Base-by-base conservation (phyloP, 2,797 vertebrate genomes). In the Sternarchorhynchus goeldii region DNA sequence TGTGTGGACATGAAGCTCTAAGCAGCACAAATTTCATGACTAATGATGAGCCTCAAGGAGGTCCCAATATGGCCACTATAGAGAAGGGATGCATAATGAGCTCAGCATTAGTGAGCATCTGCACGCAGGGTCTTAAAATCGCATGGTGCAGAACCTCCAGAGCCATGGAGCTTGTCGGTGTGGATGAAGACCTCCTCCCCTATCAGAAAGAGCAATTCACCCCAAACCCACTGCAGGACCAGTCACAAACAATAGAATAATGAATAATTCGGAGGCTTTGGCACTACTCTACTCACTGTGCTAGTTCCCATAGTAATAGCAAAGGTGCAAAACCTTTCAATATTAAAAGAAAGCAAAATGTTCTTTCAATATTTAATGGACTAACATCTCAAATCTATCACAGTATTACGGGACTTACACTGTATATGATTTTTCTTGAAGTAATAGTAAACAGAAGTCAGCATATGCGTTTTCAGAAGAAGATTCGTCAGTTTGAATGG, bases 211-310 rank as follows among this genome's bases (percentile, higher is more conserved):
- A 57, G 31, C 36, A 69, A 45, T 39, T 75, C 25, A 31, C 21
- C 55, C 32, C 21, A 57, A 66, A 55, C 36, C 55, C 64, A 12
- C 29, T 63, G 55, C 53, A 45, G 39, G 70, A 75, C 17, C 20
- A 80, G 68, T 34, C 56, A 5, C 72, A 81, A 10, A 20, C 58
- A 69, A 75, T 39, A 79, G 32, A 56, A 78, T 72, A 58, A 60
- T 55, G 60, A 74, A 68, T 12, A 69, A 25, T 65, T 76, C 59
- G 50, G 34, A 0, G 20, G 12, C 3, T 63, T 14, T 60, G 41
- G 29, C 36, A 36, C 65, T 21, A 18, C 32, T 65, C 59, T 56
- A 32, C 29, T 50, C 50, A 67, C 62, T 21, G 4, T 57, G 12
- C 60, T 68, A 29, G 41, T 66, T 79, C 60, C 39, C 34, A 45